These are phyloP conservation scores for Parelbella ahira DNA, from an alignment of 2,888 invertebrate species.

Conservation along the genomic window DNA sequence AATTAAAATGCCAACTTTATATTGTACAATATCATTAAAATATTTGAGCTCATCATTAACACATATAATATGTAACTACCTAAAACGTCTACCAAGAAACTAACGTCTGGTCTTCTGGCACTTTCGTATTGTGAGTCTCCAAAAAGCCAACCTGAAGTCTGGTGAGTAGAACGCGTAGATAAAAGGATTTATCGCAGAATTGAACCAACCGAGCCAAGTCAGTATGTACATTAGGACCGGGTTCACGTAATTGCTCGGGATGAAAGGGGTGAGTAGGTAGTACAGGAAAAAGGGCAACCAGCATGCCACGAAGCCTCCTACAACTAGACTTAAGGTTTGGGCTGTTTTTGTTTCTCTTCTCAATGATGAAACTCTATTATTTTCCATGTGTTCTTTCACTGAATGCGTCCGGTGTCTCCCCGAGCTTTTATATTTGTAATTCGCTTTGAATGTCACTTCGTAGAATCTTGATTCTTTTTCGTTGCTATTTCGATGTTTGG, in stretches of 20 bases:
- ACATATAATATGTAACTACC: too few relatives aligned
- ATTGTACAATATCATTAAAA: too few relatives aligned
- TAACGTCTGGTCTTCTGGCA: slow-evolving; percentile 67
- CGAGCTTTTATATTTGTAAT: slow-evolving; percentile 65
- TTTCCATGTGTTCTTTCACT: slow-evolving; percentile 76
- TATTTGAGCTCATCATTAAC: too few relatives aligned
- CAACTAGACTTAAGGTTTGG: slow-evolving; percentile 91
- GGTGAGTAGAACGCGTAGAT: slow-evolving; percentile 95
- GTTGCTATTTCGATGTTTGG: slow-evolving; percentile 46
- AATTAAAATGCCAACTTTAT: too few relatives aligned
- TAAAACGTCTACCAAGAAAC: too few relatives aligned
- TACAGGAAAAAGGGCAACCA: slow-evolving; percentile 94
- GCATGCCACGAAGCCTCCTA: slow-evolving; percentile 92
- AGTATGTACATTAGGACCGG: slow-evolving; percentile 85
- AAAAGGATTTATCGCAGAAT: slow-evolving; percentile 94
- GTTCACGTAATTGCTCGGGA: slow-evolving; percentile 82
- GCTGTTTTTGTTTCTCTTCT: slow-evolving; percentile 93
- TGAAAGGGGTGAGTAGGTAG: slow-evolving; percentile 89
- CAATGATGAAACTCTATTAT: slow-evolving; percentile 84
- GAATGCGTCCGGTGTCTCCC: slow-evolving; percentile 73
- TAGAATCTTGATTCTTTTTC: slow-evolving; percentile 61
- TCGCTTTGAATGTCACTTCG: slow-evolving; percentile 69
- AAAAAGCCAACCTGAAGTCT: slow-evolving; percentile 92
- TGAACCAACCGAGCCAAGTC: slow-evolving; percentile 95
- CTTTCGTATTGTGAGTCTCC: slow-evolving; percentile 88